Evolutionary conservation across 2,113 vertebrate genomes (phyloP).

Genomic region (Phrynosoma blainvillii): DNA sequence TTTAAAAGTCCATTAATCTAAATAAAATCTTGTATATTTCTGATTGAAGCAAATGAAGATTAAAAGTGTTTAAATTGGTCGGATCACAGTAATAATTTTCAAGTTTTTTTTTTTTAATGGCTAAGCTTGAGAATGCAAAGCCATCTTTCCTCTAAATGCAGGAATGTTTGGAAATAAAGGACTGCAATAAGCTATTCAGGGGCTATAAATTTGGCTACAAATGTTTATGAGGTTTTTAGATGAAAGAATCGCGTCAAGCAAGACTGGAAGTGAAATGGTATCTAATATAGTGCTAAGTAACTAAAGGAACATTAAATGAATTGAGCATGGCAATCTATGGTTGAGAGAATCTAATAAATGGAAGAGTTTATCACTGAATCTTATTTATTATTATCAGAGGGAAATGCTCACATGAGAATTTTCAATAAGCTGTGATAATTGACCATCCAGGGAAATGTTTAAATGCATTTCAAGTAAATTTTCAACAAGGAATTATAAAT

Average conservation of each 20-base stretch:
- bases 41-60: neutral
- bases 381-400: constrained; percentile 52
- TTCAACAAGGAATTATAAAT: constrained; percentile 54
- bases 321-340: constrained; percentile 52
- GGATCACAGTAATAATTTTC: neutral
- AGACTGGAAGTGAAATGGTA: constrained; percentile 50
- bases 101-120: neutral
- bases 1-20: too few species aligned
- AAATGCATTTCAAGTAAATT: constrained; percentile 51
- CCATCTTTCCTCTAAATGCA: constrained; percentile 48
- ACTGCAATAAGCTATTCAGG: constrained; percentile 54
- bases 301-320: constrained; percentile 49
- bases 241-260: constrained; percentile 48
- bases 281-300: constrained; percentile 48
- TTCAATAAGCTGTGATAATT: constrained; percentile 58
- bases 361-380: constrained; percentile 57
- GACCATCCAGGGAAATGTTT: constrained; percentile 53
- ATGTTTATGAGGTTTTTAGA: constrained; percentile 57
- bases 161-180: constrained; percentile 52
- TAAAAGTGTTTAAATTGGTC: neutral
- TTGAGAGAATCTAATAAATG: constrained; percentile 51
- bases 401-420: constrained; percentile 40
- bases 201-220: constrained; percentile 53
- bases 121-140: constrained; percentile 21
- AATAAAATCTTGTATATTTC: neutral